A percentile compares a stretch with the other conserved stretches of the same genome.
Conservation (phyloP, 2,888 invertebrate genomes). For the Agriopis leucophaearia region DNA sequence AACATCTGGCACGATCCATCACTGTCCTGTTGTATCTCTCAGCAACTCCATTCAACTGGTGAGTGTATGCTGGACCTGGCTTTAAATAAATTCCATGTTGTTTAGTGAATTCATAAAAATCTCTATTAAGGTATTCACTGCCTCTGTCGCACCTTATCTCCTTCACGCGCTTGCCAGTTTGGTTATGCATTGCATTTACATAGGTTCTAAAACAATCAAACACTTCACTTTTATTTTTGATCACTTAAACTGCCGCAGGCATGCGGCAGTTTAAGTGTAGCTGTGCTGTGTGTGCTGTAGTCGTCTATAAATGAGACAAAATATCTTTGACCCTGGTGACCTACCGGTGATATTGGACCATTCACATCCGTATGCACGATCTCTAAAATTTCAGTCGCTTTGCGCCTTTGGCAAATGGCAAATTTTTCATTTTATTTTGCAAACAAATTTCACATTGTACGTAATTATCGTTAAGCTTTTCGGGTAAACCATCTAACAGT, state of each 20-base stretch:
- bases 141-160: constrained; percentile 51
- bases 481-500: constrained; percentile 45
- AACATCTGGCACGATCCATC: constrained; percentile 50
- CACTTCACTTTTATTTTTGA: constrained; percentile 45
- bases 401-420: not conserved
- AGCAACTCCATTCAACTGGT: constrained; percentile 52
- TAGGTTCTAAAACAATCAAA: constrained; percentile 42
- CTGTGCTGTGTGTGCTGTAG: constrained; percentile 49
- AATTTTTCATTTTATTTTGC: not conserved
- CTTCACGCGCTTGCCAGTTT: constrained; percentile 44
- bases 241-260: constrained; percentile 44
- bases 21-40: constrained; percentile 50
- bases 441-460: not conserved
- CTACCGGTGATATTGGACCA: constrained; percentile 48
- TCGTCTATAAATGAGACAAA: constrained; percentile 52
- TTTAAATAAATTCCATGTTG: constrained; percentile 48
- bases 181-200: constrained; percentile 46
- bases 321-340: constrained; percentile 50
- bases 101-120: constrained; percentile 46
- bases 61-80: constrained; percentile 51
- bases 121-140: constrained; percentile 46
- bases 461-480: not conserved
- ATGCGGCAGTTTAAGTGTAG: too few species aligned
- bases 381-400: constrained; percentile 36
- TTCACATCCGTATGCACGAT: constrained; percentile 51